Conservation (phyloP, 37 sponge, comb jelly and placozoan species). For the Cliona cf. orientalis region DNA sequence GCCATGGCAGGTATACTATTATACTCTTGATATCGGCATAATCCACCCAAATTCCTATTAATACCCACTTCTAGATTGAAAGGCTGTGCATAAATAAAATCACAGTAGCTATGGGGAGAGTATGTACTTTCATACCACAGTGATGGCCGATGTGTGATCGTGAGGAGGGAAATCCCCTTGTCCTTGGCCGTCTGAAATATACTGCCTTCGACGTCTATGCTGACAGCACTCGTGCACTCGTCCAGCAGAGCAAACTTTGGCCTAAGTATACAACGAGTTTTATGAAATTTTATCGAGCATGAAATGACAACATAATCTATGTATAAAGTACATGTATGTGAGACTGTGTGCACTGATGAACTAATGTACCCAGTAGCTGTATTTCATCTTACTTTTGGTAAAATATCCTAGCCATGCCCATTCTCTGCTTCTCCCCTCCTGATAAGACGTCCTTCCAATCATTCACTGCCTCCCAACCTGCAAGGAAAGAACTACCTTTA, state of each 20-base stretch:
- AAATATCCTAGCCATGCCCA: constrained; percentile 93
- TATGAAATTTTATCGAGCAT: no score
- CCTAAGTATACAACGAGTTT: no score
- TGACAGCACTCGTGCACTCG: constrained; percentile 97
- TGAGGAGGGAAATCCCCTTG: constrained; percentile 81
- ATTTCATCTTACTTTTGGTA: constrained; percentile 78
- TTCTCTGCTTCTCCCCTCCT: constrained; percentile 94
- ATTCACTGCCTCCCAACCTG: constrained; percentile 86
- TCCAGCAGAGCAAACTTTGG: constrained; percentile 93
- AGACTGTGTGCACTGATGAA: neutral
- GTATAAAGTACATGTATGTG: neutral
- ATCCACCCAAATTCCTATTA: no score
- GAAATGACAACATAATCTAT: no score
- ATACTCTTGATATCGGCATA: no score
- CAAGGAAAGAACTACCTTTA: neutral
- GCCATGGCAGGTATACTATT: no score
- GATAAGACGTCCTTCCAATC: constrained; percentile 96
- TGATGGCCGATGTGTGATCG: constrained; percentile 91
- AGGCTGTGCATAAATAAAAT: no score
- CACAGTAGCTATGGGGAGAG: no score
- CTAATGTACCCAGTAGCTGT: neutral
- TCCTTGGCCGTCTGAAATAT: constrained; percentile 91
- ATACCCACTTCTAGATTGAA: no score
- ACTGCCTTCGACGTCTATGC: constrained; percentile 87
- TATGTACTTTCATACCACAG: no score